These are phyloP conservation scores for Galerucella pusilla DNA, from an alignment of 2,888 invertebrate genomes.

Conservation along the genomic window DNA sequence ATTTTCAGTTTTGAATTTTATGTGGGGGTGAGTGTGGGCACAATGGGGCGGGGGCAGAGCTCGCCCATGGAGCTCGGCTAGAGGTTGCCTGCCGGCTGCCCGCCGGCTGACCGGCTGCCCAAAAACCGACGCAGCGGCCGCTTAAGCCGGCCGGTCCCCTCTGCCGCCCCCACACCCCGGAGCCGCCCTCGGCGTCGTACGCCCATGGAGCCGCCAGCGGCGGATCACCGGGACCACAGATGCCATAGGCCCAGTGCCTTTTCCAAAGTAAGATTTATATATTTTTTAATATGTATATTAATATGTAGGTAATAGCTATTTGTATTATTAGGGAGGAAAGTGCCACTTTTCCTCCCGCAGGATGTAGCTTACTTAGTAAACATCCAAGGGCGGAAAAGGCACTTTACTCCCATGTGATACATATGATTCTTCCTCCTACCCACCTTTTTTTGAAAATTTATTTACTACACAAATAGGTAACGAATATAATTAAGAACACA, in stretches of 20 bases:
- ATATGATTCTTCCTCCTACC: no score
- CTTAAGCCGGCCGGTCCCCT: constrained; percentile 67
- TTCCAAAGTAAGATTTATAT: constrained; percentile 62
- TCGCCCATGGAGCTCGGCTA: constrained; percentile 87
- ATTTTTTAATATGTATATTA: no score
- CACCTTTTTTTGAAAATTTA: no score
- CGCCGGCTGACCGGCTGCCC: constrained; percentile 37
- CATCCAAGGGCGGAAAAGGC: no score
- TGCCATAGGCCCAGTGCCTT: constrained; percentile 76
- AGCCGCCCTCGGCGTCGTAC: constrained; percentile 67
- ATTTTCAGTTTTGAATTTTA: constrained; percentile 71
- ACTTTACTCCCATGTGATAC: no score
- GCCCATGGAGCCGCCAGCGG: constrained; percentile 77
- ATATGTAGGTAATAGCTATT: no score
- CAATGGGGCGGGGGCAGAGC: constrained; percentile 83
- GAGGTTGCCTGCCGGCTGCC: constrained; percentile 66
- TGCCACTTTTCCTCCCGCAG: no score
- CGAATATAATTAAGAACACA: no score
- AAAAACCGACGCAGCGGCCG: constrained; percentile 56
- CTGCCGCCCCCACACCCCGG: constrained; percentile 63
- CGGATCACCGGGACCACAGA: constrained; percentile 80
- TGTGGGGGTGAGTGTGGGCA: constrained; percentile 80
- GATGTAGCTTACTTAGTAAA: no score
- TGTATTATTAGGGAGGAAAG: no score
- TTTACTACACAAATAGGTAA: no score